Evolutionary conservation across 2,797 vertebrate genomes (phyloP).

Genomic region (Choloepus didactylus): DNA sequence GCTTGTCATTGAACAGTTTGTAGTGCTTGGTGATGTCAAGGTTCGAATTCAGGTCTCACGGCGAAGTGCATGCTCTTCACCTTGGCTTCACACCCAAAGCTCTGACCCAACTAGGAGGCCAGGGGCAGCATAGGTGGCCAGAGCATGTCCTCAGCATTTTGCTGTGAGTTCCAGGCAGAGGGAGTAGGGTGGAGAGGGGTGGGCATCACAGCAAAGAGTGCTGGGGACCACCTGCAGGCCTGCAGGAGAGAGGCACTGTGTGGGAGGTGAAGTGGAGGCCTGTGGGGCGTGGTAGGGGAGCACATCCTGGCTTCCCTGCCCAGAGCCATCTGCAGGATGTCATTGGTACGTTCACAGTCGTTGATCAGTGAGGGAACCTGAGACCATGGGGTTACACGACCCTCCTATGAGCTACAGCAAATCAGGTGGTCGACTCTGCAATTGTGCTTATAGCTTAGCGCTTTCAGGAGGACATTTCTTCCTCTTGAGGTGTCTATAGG

Average conservation of each 20-base stretch:
- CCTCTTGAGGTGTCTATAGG: not conserved
- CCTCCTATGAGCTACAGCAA: not conserved
- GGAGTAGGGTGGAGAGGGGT: not conserved
- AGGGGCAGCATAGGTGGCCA: not conserved
- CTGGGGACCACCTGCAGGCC: not conserved
- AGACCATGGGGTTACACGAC: not conserved
- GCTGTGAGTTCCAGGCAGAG: not conserved
- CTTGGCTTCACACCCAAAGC: not conserved
- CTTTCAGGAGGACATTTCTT: not conserved
- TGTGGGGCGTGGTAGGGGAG: rapidly evolving
- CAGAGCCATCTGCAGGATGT: not conserved
- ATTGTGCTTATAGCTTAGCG: not conserved
- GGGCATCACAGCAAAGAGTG: not conserved
- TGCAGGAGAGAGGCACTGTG: no score
- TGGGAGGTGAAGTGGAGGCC: not conserved
- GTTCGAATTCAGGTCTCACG: not conserved
- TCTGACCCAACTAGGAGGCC: not conserved
- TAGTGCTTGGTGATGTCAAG: not conserved
- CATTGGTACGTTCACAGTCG: not conserved
- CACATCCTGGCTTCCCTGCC: not conserved
- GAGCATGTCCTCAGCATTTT: not conserved
- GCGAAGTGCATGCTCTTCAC: not conserved
- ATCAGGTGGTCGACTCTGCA: not conserved
- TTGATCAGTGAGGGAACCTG: not conserved
- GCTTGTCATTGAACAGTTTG: not conserved